phyloP scores from a whole-genome alignment of 1,140 invertebrate genomes.

The Pseudomyrmex sp. region DNA sequence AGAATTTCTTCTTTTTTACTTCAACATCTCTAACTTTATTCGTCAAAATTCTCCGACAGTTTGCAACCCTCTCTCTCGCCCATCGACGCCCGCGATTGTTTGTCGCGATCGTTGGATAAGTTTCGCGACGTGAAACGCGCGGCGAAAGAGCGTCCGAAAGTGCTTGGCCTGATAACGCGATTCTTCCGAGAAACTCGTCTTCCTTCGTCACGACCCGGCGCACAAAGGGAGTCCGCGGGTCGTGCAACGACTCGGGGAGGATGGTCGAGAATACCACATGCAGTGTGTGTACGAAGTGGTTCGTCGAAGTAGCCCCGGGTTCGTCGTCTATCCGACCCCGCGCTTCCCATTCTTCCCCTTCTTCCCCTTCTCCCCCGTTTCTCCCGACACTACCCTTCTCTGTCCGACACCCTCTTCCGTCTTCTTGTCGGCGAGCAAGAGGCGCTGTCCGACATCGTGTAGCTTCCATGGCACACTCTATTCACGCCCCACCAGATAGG shows the following conservation, averaged over 20 bases:
- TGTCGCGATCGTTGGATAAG: slow-evolving; percentile 45
- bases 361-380: not conserved
- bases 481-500: slow-evolving; percentile 80
- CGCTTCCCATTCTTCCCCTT: not conserved
- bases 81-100: slow-evolving; percentile 24
- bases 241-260: slow-evolving; percentile 34
- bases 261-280: not conserved
- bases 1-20: not conserved
- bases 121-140: slow-evolving; percentile 38
- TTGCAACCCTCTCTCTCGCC: not conserved
- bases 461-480: slow-evolving; percentile 77
- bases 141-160: not conserved
- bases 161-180: slow-evolving; percentile 27
- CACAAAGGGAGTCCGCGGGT: slow-evolving; percentile 33
- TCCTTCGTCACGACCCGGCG: slow-evolving; percentile 20
- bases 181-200: slow-evolving; percentile 36
- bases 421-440: slow-evolving; percentile 73
- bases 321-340: slow-evolving; percentile 31
- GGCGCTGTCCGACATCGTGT: slow-evolving; percentile 78
- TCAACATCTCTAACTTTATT: not conserved
- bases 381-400: slow-evolving; percentile 26
- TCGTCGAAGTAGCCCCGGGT: slow-evolving; percentile 26
- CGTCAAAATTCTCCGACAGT: not conserved
- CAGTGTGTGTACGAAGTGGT: slow-evolving; percentile 15
- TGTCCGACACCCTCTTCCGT: slow-evolving; percentile 64